phyloP scores from a whole-genome alignment of 2,888 invertebrate genomes.

The Caenorhabditis sp. region DNA sequence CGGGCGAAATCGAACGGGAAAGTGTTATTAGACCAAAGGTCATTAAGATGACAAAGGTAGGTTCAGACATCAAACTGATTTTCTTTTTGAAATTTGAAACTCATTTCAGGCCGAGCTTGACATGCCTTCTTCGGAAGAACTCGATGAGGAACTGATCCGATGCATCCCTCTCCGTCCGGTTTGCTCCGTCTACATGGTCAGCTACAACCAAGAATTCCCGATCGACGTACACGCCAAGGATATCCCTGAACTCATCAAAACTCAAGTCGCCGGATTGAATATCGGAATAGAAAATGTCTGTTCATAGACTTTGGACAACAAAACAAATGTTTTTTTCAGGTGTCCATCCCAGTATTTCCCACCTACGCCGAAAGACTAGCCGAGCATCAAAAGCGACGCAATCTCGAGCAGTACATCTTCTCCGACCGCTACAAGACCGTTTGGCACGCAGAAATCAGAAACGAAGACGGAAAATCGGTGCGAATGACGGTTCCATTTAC shows the following conservation, averaged over 20 bases:
- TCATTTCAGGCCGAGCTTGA: neutral
- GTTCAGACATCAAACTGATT: neutral
- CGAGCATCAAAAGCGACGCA: neutral
- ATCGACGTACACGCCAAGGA: neutral
- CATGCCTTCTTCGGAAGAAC: neutral
- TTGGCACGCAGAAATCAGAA: neutral
- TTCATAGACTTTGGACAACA: too few species aligned
- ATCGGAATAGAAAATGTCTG: too few species aligned
- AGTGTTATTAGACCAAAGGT: neutral
- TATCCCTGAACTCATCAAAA: neutral
- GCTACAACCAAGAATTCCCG: slow-evolving; percentile 10
- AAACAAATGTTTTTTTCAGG: too few species aligned
- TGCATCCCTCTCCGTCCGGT: slow-evolving; percentile 21
- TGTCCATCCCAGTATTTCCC: neutral
- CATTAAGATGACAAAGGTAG: neutral
- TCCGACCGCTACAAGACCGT: slow-evolving; percentile 4
- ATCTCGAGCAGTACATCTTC: slow-evolving; percentile 5
- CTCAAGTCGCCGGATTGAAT: too few species aligned
- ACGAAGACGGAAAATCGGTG: neutral
- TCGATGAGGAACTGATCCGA: neutral
- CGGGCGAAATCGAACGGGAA: neutral
- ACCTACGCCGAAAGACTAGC: neutral
- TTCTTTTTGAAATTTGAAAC: neutral
- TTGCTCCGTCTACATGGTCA: slow-evolving; percentile 9
- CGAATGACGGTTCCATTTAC: slow-evolving; percentile 30